Evolutionary conservation across 2,113 vertebrate species (phyloP).

Genomic region (Bufo gargarizans): DNA sequence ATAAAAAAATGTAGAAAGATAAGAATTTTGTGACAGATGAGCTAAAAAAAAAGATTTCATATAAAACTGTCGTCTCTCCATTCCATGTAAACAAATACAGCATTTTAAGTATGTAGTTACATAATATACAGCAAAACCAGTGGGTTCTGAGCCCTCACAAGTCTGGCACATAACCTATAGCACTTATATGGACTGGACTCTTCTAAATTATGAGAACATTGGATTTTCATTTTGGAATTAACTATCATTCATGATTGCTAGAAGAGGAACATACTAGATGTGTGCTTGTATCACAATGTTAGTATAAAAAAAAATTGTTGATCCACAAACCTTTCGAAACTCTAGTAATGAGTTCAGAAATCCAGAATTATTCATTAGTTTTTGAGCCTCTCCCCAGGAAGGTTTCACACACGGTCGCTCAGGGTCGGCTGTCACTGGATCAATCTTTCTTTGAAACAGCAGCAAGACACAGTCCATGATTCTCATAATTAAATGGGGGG

Average conservation of each 20-base stretch:
- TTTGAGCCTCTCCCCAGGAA: slow-evolving; percentile 81
- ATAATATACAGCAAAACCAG: no score
- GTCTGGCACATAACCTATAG: no score
- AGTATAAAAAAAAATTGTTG: neutral
- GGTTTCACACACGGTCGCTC: slow-evolving; percentile 75
- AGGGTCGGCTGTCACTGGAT: slow-evolving; percentile 72
- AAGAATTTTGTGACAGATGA: no score
- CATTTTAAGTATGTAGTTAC: no score
- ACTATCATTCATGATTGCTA: neutral
- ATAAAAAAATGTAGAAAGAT: no score
- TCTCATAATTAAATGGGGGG: slow-evolving; percentile 86
- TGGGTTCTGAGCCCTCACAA: no score
- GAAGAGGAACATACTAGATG: neutral
- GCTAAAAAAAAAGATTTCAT: no score
- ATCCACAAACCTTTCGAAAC: slow-evolving; percentile 77
- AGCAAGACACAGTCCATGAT: slow-evolving; percentile 86
- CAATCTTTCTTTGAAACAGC: slow-evolving; percentile 81
- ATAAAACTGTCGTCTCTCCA: no score
- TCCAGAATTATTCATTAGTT: slow-evolving; percentile 81
- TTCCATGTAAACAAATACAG: no score
- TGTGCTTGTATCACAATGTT: neutral
- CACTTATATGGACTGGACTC: no score
- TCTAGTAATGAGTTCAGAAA: slow-evolving; percentile 81
- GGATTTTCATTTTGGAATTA: neutral
- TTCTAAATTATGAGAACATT: neutral